phyloP scores from a whole-genome alignment of 2,888 invertebrate genomes.

The Eupithecia insigniata region DNA sequence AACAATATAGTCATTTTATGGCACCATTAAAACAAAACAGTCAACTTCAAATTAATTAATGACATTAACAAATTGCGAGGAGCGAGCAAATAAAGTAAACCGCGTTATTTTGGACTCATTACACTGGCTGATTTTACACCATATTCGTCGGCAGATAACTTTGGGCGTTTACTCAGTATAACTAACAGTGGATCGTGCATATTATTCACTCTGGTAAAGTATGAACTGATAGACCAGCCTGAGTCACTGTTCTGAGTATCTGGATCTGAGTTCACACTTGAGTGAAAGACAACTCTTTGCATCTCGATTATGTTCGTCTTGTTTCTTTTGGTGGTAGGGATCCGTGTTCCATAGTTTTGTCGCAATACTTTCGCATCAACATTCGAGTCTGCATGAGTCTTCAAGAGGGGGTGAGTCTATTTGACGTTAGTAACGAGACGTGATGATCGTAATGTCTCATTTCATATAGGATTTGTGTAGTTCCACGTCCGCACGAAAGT shows the following conservation, averaged over 20 bases:
- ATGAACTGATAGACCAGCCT: neutral
- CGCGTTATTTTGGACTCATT: constrained; percentile 72
- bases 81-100: constrained; percentile 55
- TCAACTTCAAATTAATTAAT: constrained; percentile 51
- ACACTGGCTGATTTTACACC: constrained; percentile 70
- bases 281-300: neutral
- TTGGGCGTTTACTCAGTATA: constrained; percentile 46
- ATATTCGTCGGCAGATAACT: constrained; percentile 68
- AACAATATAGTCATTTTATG: constrained; percentile 13
- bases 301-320: neutral
- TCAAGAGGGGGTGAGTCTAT: too few species aligned
- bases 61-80: constrained; percentile 53
- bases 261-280: too few species aligned
- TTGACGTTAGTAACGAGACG: too few species aligned
- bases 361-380: neutral
- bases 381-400: neutral
- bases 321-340: neutral
- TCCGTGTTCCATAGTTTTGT: neutral
- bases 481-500: too few species aligned
- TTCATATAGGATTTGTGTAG: too few species aligned
- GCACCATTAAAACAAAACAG: constrained; percentile 24
- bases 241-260: too few species aligned
- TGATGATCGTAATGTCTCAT: too few species aligned
- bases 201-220: neutral
- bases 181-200: neutral